Evolutionary conservation across 2,888 invertebrate species (phyloP), one percentile per base, ranked within the genome.

Genomic region (Diaprepes abbreviatus): DNA sequence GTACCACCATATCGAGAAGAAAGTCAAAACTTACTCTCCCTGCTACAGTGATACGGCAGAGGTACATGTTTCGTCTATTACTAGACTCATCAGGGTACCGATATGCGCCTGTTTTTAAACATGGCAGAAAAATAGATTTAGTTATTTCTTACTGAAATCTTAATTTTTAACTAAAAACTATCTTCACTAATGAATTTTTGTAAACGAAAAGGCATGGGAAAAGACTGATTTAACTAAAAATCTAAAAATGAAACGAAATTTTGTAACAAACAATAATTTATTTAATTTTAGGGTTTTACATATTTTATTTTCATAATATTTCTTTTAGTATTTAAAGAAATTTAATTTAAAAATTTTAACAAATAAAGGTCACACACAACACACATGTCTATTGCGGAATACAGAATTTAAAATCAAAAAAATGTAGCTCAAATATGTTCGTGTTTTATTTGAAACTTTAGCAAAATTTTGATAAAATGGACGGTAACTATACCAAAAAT

Each of bases 241-340:
- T n/a, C n/a, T n/a, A n/a, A n/a, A 21, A 45, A 45, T 45, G 21
- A 45, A 24, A 50, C 48, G 21, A 28, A 14, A 3, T 28, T 50
- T 28, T 9, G 48, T 50, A 50, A 50, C 48, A 50, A 50, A 50
- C 48, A 50, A 50, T 50, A 50, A 50, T 50, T 50, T 50, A 31
- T 28, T 50, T 50, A 50, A 14, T 16, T 38, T 38, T 31, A 28
- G 3, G 0, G 14, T 50, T 50, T 16, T 50, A 50, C 48, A 50
- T 14, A 24, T 28, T 28, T 50, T 50, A 14, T 9, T 21, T 45
- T 12, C 3, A 24, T 24, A 24, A 24, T 24, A 21, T 10, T 45
- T 12, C 28, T 50, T 50, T 28, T 14, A 14, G n/a, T 28, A 4
- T 50, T 28, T 31, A 7, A 24, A 24, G 19, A 24, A 45, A 1